A percentile compares a stretch with the other conserved stretches of the same genome.
Evolutionary conservation across 2,888 invertebrate genomes (phyloP).

Genomic region (Drosophila tanythrix): DNA sequence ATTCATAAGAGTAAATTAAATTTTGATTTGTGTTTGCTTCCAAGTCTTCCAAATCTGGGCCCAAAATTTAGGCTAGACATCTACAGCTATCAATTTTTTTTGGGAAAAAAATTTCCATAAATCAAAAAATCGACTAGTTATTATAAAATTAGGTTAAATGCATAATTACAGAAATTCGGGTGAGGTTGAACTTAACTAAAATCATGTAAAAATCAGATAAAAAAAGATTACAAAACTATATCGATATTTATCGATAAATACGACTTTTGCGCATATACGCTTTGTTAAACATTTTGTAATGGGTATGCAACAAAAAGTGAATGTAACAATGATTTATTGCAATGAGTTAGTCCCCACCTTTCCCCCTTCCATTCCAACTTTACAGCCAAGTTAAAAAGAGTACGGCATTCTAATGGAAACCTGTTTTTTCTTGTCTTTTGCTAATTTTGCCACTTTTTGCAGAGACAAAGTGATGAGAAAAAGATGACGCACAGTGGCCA

Average conservation of each 20-base stretch:
- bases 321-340: conserved; percentile 50
- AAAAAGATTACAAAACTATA: not conserved
- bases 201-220: not conserved
- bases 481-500: conserved; percentile 69
- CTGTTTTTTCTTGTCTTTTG: conserved; percentile 53
- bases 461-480: conserved; percentile 43
- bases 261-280: not conserved
- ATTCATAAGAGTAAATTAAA: not conserved
- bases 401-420: conserved; percentile 67
- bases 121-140: too few species aligned
- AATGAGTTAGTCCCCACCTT: conserved; percentile 1
- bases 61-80: too few species aligned
- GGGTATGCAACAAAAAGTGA: conserved; percentile 37
- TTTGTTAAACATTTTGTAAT: not conserved
- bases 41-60: too few species aligned
- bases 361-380: too few species aligned
- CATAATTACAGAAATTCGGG: not conserved
- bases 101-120: too few species aligned
- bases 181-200: not conserved
- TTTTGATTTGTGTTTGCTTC: not conserved
- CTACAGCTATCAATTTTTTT: too few species aligned
- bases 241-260: not conserved
- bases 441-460: conserved; percentile 12
- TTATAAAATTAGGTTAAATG: not conserved
- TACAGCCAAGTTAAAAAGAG: conserved; percentile 12